Evolutionary conservation across 2,888 invertebrate species (phyloP).

Genomic region (Clanis bilineata): DNA sequence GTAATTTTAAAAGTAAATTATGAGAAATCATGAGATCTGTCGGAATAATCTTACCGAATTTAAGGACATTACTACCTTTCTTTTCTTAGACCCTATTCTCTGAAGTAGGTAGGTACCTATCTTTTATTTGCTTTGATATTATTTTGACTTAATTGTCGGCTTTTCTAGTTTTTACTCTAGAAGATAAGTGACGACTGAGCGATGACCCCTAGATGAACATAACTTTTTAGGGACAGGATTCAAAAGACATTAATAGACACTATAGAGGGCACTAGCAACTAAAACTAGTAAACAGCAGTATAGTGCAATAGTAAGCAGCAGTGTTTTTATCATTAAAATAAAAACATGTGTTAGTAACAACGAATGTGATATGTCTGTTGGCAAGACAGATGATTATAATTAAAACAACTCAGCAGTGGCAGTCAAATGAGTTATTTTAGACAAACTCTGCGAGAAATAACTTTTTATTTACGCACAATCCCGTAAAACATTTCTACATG

Average conservation of each 20-base stretch:
- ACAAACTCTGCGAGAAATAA: constrained; percentile 29
- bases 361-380: constrained; percentile 40
- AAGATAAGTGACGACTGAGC: too few relatives aligned
- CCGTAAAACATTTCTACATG: constrained; percentile 1
- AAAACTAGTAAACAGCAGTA: background rate
- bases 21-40: too few relatives aligned
- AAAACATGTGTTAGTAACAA: constrained; percentile 16
- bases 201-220: too few relatives aligned
- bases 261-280: background rate
- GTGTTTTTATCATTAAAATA: background rate
- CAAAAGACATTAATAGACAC: too few relatives aligned
- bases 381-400: constrained; percentile 50
- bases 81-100: too few relatives aligned
- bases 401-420: constrained; percentile 36
- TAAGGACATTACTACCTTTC: too few relatives aligned
- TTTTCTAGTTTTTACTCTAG: too few relatives aligned
- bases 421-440: constrained; percentile 43
- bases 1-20: too few relatives aligned
- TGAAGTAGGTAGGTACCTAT: background rate
- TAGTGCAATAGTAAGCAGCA: too few relatives aligned
- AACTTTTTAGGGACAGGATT: too few relatives aligned
- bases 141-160: too few relatives aligned
- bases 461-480: background rate
- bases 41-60: too few relatives aligned
- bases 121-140: background rate